Evolutionary conservation across 2,797 vertebrate genomes (phyloP), one percentile per base, ranked within the genome.

Genomic region (Leptoclinus maculatus): DNA sequence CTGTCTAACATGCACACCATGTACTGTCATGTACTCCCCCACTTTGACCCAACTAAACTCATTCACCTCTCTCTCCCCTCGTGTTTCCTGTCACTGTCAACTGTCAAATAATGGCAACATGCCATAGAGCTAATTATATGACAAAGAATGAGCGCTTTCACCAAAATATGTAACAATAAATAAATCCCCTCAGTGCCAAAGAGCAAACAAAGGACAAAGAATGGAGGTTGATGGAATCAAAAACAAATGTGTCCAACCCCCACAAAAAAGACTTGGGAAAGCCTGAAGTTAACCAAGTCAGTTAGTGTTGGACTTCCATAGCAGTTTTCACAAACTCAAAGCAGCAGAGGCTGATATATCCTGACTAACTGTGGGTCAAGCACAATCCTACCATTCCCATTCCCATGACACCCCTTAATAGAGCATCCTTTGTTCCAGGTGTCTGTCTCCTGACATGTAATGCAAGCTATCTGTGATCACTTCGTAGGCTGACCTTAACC

Each of bases 21-120:
- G 36, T 34, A 5, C 3, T 38, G 27, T 23, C 16, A 25, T 25
- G n/a, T 9, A n/a, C 51, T 5, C 23, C 14, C 10, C 2, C 39
- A 36, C 6, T 7, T 5, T 53, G 11, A 59, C 14, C 25, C 12
- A 53, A 43, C 54, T 34, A 12, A 34, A 32, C 29, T 62, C 43
- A 59, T 45, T 59, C n/a, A 36, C 36, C 12, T 21, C 34, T 59
- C 10, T 23, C 34, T 43, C 7, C 17, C 5, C 10, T 51, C 45
- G 16, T 66, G 38, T 62, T 76, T 57, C 25, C n/a, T 41, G 41
- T 65, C 36, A 53, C 53, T 29, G 19, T 62, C 57, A 62, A 54
- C 34, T 25, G 29, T 70, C 39, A 58, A 23, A 39, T 14, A 53
- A 21, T 32, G 58, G 58, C 41, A 4, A 19, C 3, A 47, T 21